Base-by-base conservation (phyloP, 2,113 vertebrate species). In the Daphoenositta chrysoptera region DNA sequence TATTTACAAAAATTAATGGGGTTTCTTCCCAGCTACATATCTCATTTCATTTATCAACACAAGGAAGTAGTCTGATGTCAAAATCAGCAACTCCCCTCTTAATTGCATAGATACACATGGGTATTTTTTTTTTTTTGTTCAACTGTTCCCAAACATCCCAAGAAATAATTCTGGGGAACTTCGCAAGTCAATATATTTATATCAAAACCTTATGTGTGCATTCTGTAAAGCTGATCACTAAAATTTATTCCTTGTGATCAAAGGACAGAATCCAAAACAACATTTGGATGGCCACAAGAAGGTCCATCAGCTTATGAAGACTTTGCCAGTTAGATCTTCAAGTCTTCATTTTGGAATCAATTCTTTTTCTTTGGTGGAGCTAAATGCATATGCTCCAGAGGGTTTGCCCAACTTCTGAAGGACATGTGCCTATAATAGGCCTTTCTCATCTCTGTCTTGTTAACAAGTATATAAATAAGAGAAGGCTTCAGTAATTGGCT, bases 401-500 rank as follows among this genome's bases (percentile, higher is more conserved):
- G 94, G 95, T 94, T 96, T 98, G 96, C 95, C 93, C 94, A 98
- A 96, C 95, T 98, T 98, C 95, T 98, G 97, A 98, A 98, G 97
- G 98, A 98, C 97, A 97, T 96, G 97, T 96, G 97, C 95, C 97
- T 98, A 89, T 98, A 98, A 98, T 97, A 98, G 98, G 97, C 96
- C 98, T 98, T 98, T 98, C 97, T 98, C 97, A 97, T 98, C 97
- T 97, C 97, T 97, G 97, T 97, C 98, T 98, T 98, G 98, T 98
- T 98, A 98, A 98, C 98, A 98, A 98, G 97, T 97, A 97, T 98
- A 98, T 98, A 98, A 98, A 98, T 98, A 98, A 98, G 98, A 97
- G 97, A 97, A 98, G 98, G 94, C 97, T 98, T 93, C 97, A 97
- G 98, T 98, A 98, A 99, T 99, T 99, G 98, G 98, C 98, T 99